These are phyloP conservation scores for Caloenas nicobarica DNA, from an alignment of 2,113 vertebrate species.

Conservation along the genomic window DNA sequence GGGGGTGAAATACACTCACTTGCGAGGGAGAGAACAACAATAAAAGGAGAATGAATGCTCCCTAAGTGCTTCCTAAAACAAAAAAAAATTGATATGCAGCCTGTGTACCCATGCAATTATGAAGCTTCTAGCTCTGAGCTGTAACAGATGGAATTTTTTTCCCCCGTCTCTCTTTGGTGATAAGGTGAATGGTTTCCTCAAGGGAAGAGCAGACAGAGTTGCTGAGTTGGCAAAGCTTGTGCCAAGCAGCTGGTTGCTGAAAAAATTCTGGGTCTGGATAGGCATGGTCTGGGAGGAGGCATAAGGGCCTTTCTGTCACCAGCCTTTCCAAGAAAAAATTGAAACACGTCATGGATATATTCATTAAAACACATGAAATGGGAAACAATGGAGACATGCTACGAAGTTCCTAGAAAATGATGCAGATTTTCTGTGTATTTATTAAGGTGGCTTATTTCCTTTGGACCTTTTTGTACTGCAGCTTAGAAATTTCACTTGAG, in stretches of 20 bases:
- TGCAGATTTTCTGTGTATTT: neutral
- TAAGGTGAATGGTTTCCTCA: conserved; percentile 69
- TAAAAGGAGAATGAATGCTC: conserved; percentile 60
- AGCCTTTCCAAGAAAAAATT: neutral
- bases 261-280: neutral
- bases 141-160: conserved; percentile 67
- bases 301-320: neutral
- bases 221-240: conserved; percentile 61
- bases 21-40: conserved; percentile 61
- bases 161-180: conserved; percentile 59
- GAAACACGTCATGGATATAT: neutral
- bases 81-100: conserved; percentile 57
- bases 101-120: conserved; percentile 35
- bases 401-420: fast-evolving
- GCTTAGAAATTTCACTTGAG: neutral
- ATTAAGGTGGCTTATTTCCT: neutral
- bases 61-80: conserved; percentile 63
- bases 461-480: neutral
- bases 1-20: conserved; percentile 54
- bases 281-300: neutral
- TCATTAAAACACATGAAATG: neutral
- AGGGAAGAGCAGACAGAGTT: conserved; percentile 46
- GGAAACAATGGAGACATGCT: fast-evolving
- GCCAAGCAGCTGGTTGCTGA: conserved; percentile 57
- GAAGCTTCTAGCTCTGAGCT: conserved; percentile 54